These are phyloP conservation scores for Drosophila hydei DNA, from an alignment of 1,140 invertebrate genomes.

Conservation along the genomic window DNA sequence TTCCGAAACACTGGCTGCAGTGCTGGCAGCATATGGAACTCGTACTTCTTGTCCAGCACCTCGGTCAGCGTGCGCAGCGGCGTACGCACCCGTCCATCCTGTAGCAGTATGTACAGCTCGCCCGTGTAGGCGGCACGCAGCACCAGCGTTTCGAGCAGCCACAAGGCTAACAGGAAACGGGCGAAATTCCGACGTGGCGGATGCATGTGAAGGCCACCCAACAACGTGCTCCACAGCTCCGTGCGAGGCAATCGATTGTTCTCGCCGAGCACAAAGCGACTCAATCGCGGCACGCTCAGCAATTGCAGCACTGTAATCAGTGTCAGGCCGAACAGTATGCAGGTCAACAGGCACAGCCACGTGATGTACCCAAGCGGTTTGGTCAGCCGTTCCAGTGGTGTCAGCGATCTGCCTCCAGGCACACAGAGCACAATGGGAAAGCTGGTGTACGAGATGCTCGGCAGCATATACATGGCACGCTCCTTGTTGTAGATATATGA, in stretches of 20 bases:
- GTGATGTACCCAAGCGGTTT: slow-evolving; percentile 62
- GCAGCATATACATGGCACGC: slow-evolving; percentile 56
- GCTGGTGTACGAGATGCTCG: slow-evolving; percentile 58
- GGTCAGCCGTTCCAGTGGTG: slow-evolving; percentile 59
- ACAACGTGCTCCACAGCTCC: slow-evolving; percentile 54
- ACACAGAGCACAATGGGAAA: slow-evolving; percentile 63
- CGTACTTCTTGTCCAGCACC: slow-evolving; percentile 49
- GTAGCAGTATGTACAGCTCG: slow-evolving; percentile 66
- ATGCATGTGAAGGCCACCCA: slow-evolving; percentile 40
- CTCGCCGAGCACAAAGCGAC: slow-evolving; percentile 56
- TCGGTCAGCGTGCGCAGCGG: slow-evolving; percentile 48
- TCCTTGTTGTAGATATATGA: slow-evolving; percentile 64
- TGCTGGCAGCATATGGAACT: slow-evolving; percentile 53
- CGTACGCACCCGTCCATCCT: slow-evolving; percentile 55
- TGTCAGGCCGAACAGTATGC: slow-evolving; percentile 36
- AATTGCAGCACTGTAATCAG: slow-evolving; percentile 46
- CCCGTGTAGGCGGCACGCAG: slow-evolving; percentile 73
- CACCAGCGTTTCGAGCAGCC: slow-evolving; percentile 66
- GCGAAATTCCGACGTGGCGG: slow-evolving; percentile 66
- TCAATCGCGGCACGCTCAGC: slow-evolving; percentile 2
- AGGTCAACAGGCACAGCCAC: slow-evolving; percentile 60
- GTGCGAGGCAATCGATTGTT: slow-evolving; percentile 55
- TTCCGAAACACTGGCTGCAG: slow-evolving; percentile 42
- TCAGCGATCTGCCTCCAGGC: slow-evolving; percentile 50
- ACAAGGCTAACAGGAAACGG: slow-evolving; percentile 56